Conservation (phyloP, 2,113 vertebrate species). For the Chaenogobius annularis region DNA sequence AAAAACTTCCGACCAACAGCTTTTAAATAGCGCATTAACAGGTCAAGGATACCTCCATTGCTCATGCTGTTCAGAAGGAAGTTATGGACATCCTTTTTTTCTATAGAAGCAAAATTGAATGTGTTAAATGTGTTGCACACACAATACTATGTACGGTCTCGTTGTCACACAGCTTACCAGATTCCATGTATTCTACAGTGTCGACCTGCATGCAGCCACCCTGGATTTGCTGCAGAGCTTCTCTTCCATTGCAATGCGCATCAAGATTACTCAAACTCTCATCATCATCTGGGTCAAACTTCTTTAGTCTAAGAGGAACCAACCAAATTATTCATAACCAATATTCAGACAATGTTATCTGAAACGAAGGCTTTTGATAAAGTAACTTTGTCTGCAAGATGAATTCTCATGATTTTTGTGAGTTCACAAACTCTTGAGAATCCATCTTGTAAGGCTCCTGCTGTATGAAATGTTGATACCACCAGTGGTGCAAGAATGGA, state of each 20-base stretch:
- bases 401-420: too few relatives aligned
- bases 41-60: conserved; percentile 91
- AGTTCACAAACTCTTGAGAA: too few relatives aligned
- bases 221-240: conserved; percentile 76
- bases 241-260: conserved; percentile 82
- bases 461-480: too few relatives aligned
- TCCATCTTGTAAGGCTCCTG: too few relatives aligned
- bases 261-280: conserved; percentile 89
- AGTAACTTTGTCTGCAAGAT: too few relatives aligned
- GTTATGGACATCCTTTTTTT: conserved; percentile 88
- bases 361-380: neutral
- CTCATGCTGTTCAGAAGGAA: conserved; percentile 87
- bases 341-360: neutral
- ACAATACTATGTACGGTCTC: neutral
- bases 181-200: conserved; percentile 86
- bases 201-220: conserved; percentile 80
- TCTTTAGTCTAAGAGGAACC: conserved; percentile 80
- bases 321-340: neutral
- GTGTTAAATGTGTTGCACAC: conserved; percentile 1
- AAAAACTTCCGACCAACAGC: conserved; percentile 87
- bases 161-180: conserved; percentile 73
- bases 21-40: conserved; percentile 94
- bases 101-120: conserved; percentile 61
- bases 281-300: conserved; percentile 91
- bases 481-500: too few relatives aligned